These are phyloP conservation scores for Leucoma salicis DNA, from an alignment of 2,888 invertebrate genomes.

Conservation along the genomic window DNA sequence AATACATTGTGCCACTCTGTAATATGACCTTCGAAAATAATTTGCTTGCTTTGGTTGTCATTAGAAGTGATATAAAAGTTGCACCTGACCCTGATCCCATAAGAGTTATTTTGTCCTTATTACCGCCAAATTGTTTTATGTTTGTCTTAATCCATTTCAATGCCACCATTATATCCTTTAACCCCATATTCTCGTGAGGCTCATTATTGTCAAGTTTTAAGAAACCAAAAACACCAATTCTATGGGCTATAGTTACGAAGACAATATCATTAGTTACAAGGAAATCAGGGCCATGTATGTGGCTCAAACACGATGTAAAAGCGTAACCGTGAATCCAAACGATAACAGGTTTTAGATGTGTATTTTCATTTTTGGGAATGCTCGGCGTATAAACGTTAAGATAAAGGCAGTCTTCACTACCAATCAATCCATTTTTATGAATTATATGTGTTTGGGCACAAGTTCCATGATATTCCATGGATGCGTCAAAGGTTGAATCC, in stretches of 20 bases:
- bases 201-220: conserved; percentile 58
- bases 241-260: conserved; percentile 60
- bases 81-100: conserved; percentile 70
- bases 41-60: conserved; percentile 55
- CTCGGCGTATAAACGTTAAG: conserved; percentile 86
- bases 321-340: conserved; percentile 75
- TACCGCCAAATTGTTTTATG: conserved; percentile 60
- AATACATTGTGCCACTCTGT: conserved; percentile 68
- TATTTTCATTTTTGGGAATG: conserved; percentile 43
- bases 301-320: conserved; percentile 68
- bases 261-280: conserved; percentile 65
- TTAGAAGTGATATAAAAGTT: conserved; percentile 56
- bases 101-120: conserved; percentile 58
- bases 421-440: conserved; percentile 59
- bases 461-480: conserved; percentile 65
- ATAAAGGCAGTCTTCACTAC: conserved; percentile 84
- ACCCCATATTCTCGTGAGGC: conserved; percentile 65
- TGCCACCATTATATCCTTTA: conserved; percentile 69
- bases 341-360: conserved; percentile 49
- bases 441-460: conserved; percentile 84
- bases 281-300: conserved; percentile 69
- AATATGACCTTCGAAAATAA: conserved; percentile 68
- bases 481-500: conserved; percentile 80
- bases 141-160: conserved; percentile 70
- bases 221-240: conserved; percentile 71